A percentile compares a stretch with the other conserved stretches of the same genome.
Conservation (phyloP, 2,797 vertebrate genomes). For the Perodicticus potto region DNA sequence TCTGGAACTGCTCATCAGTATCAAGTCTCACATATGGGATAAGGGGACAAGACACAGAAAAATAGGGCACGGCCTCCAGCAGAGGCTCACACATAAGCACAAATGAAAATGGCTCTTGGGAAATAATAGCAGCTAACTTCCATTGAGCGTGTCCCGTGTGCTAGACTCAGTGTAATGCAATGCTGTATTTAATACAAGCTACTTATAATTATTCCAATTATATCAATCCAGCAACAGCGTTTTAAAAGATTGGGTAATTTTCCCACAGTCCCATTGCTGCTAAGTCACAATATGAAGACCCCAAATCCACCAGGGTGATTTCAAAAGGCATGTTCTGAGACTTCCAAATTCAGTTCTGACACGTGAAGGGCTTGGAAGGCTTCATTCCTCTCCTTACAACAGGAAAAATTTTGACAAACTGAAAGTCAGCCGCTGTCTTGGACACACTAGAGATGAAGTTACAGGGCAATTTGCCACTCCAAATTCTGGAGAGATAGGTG, state of each 20-base stretch:
- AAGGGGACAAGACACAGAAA: not conserved
- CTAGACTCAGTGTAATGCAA: not conserved
- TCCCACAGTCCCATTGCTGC: not conserved
- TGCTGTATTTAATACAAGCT: conserved; percentile 64
- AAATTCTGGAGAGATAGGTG: not conserved
- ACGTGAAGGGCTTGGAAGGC: not conserved
- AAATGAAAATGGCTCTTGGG: conserved; percentile 55
- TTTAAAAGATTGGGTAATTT: conserved; percentile 38
- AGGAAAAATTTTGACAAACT: not conserved
- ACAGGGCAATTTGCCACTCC: not conserved
- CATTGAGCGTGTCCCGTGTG: not conserved
- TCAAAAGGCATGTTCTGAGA: not conserved
- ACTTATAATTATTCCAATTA: conserved; percentile 69
- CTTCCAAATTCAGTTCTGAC: not conserved
- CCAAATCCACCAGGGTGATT: not conserved
- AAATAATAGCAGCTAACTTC: conserved; percentile 61
- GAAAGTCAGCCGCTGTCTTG: not conserved
- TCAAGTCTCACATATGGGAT: not conserved
- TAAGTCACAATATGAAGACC: not conserved
- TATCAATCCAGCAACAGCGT: conserved; percentile 16
- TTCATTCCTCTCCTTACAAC: not conserved
- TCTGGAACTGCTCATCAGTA: not conserved
- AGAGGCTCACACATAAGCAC: conserved; percentile 3
- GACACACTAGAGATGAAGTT: not conserved
- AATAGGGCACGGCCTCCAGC: not conserved